These are phyloP conservation scores for Bellardia bayeri DNA, from an alignment of 2,888 invertebrate species.

Conservation along the genomic window DNA sequence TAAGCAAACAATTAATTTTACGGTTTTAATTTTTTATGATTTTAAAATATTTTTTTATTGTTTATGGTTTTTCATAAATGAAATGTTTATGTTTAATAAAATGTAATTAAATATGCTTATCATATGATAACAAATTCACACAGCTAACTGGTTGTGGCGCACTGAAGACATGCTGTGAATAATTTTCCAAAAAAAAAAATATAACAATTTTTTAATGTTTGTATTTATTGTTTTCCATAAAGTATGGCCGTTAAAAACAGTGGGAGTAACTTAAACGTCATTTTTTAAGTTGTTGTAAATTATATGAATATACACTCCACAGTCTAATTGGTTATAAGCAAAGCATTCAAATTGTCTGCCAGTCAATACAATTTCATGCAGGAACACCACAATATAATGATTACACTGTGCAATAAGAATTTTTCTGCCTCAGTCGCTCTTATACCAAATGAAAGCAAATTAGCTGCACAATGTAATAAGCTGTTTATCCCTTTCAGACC, in stretches of 20 bases:
- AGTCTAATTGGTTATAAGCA: too few species aligned
- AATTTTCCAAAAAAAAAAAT: neutral
- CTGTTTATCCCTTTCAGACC: too few species aligned
- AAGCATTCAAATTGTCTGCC: too few species aligned
- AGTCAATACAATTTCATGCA: too few species aligned
- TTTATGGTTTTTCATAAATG: constrained; percentile 70
- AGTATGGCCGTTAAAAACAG: neutral
- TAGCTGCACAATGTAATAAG: too few species aligned
- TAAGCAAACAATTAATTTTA: constrained; percentile 53
- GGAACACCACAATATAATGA: too few species aligned
- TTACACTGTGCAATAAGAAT: too few species aligned
- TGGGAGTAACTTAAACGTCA: too few species aligned
- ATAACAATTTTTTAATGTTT: neutral
- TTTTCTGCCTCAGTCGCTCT: too few species aligned
- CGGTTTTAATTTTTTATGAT: constrained; percentile 8
- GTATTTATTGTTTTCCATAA: constrained; percentile 7
- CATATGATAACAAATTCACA: constrained; percentile 49
- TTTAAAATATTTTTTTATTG: constrained; percentile 37
- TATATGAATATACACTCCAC: too few species aligned
- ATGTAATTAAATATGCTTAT: constrained; percentile 76
- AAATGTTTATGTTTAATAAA: constrained; percentile 54
- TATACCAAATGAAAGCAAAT: too few species aligned
- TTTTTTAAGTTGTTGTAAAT: too few species aligned
- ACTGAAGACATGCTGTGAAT: neutral
- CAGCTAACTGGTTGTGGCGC: neutral